Base-by-base conservation (phyloP, 2,888 invertebrate genomes). In the Xiphydria camelus region DNA sequence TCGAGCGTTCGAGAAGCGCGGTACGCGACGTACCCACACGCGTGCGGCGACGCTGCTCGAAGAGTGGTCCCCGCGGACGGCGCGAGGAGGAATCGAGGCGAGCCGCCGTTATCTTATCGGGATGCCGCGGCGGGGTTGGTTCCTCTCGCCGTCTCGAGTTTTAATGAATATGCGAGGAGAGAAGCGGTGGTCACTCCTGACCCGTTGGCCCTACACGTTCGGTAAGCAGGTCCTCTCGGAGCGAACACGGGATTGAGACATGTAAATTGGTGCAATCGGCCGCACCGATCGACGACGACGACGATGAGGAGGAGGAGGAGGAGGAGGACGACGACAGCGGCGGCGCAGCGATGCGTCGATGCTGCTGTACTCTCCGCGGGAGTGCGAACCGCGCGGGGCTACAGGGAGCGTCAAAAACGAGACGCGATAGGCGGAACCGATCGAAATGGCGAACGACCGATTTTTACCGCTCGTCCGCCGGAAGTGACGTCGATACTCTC, bases 201-300 rank as follows among this genome's bases (percentile, higher is more conserved):
- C 45, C 45, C 40, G 22, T 20, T 36, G 41, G 41, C 42, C 33
- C 37, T 38, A 44, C 48, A 46, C 47, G 54, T 44, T 39, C 21
- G 34, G 34, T 34, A 34, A 17, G 34, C 12, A 18, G 34, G 14
- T 17, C 34, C 34, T 34, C 22, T 14, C 47, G 37, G 48, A 47
- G 53, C 61, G 52, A 66, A 62, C 67, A 66, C 64, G 63, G 66
- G 64, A 72, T 73, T 73, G 70, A 72, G 70, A 73, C 73, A 70
- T 73, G 73, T 73, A 73, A 73, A 73, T 71, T 70, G 69, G 68
- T 68, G 65, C 68, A 64, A 73, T 73, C 70, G 62, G 59, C 55
- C 57, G 56, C 59, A 61, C 54, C 64, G 66, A 72, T 71, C 68
- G 64, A 57, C 57, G 59, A 19, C 9, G 10, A 41, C n/a, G 14